Base-by-base conservation (phyloP, 1,140 invertebrate genomes). In the Acromyrmex echinatior region DNA sequence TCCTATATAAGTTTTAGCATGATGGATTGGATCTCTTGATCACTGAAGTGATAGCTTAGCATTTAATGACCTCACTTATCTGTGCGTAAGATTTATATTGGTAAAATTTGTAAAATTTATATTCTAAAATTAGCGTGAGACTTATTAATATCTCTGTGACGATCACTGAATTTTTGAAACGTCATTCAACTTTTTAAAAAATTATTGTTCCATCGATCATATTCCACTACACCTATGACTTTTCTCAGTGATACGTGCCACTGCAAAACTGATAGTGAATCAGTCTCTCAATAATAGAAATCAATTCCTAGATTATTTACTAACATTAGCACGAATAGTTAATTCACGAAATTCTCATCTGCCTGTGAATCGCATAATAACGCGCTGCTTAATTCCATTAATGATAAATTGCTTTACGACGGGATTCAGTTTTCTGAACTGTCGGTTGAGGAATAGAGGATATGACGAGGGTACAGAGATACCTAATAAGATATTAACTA, bases 371-470 rank as follows among this genome's bases (percentile, higher is more conserved):
- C 25, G n/a, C 5, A 25, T 79, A 87, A 87, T 84, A 87, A 89
- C 21, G 79, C 63, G 71, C 31, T 74, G 62, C 66, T 87, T 88
- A 90, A 90, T 90, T 87, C 85, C 79, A 88, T 90, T 89, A 88
- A 89, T 87, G 82, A 91, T 63, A 88, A 90, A 90, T 88, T 88
- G 82, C 74, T 86, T 86, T 90, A 84, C 21, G 86, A 80, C 62
- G 56, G 58, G 68, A 25, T 86, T 84, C 63, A 58, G 71, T 89
- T 87, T 88, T 89, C 68, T 71, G 71, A 74, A 65, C 70, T 86
- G 53, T 73, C 49, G 56, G 45, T 28, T 18, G 53, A 28, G 31
- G 60, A 66, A 12, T 28, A 45, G 31, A 62, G 63, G 31, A 21
- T 58, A 31, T 71, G 53, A 86, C 62, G 49, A 78, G 68, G 65